These are phyloP conservation scores for Nephrotoma flavescens DNA, from an alignment of 2,888 invertebrate genomes.

Conservation along the genomic window DNA sequence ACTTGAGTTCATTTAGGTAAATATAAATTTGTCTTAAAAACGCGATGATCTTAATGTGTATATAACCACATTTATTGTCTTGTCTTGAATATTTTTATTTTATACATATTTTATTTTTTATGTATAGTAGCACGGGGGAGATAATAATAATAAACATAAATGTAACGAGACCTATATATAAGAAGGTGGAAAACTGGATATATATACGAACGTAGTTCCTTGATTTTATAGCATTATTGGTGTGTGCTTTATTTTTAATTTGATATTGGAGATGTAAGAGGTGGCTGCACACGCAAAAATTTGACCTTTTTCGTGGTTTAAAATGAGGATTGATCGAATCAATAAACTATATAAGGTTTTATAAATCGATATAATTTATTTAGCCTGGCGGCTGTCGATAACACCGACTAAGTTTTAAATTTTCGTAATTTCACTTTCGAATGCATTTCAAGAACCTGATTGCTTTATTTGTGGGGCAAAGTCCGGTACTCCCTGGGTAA, in stretches of 20 bases:
- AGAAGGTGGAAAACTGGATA: background rate
- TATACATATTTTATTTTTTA: background rate
- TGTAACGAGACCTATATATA: background rate
- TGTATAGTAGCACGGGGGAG: background rate
- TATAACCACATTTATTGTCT: background rate
- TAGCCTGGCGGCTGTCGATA: too few relatives aligned
- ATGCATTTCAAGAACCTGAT: too few relatives aligned
- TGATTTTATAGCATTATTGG: background rate
- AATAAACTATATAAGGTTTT: too few relatives aligned
- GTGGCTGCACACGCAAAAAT: background rate
- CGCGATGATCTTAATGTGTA: conserved; percentile 3
- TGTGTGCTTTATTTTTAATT: background rate
- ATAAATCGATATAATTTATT: too few relatives aligned
- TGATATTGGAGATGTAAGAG: background rate
- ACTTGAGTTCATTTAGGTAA: conserved; percentile 1
- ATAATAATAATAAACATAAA: background rate
- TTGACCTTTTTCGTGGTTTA: background rate
- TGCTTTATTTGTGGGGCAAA: too few relatives aligned
- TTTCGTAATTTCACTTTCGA: too few relatives aligned
- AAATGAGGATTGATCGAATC: background rate
- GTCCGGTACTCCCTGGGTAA: too few relatives aligned
- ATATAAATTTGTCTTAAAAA: conserved; percentile 3
- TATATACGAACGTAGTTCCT: background rate
- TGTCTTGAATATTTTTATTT: background rate
- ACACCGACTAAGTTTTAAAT: too few relatives aligned